phyloP scores from a whole-genome alignment of 2,113 vertebrate species.

The Pteronura brasiliensis region DNA sequence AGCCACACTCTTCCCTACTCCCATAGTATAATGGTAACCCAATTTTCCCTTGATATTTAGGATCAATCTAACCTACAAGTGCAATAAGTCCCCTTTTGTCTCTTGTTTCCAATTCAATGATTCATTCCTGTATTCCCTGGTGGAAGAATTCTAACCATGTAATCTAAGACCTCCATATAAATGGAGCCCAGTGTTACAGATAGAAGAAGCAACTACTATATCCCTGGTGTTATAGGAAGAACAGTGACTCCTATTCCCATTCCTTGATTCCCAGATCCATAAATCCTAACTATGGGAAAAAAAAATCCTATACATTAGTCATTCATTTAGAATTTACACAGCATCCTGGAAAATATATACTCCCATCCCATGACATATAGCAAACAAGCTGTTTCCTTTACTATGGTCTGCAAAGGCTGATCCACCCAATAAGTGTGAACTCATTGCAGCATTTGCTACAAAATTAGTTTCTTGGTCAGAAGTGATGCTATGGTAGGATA shows the following conservation, averaged over 20 bases:
- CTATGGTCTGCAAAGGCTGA: neutral
- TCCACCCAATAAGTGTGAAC: neutral
- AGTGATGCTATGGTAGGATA: neutral
- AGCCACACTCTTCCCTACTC: neutral
- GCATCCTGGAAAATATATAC: neutral
- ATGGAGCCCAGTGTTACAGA: neutral
- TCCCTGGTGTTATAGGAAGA: neutral
- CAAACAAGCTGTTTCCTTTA: neutral
- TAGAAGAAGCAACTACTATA: neutral
- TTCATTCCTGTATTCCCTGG: neutral
- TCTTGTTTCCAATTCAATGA: neutral
- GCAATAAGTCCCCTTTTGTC: neutral
- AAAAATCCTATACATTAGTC: neutral
- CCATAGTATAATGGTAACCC: neutral
- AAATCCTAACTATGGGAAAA: neutral
- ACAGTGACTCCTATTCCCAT: neutral
- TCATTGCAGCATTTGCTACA: neutral
- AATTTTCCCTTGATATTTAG: neutral
- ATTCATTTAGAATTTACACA: neutral
- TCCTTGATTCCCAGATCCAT: neutral
- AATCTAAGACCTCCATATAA: neutral
- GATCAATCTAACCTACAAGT: neutral
- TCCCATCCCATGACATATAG: accelerated
- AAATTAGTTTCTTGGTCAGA: neutral
- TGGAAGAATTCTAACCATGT: neutral